Conservation (phyloP, 2,797 vertebrate genomes). For the Ctenochaetus hawaiiensis region DNA sequence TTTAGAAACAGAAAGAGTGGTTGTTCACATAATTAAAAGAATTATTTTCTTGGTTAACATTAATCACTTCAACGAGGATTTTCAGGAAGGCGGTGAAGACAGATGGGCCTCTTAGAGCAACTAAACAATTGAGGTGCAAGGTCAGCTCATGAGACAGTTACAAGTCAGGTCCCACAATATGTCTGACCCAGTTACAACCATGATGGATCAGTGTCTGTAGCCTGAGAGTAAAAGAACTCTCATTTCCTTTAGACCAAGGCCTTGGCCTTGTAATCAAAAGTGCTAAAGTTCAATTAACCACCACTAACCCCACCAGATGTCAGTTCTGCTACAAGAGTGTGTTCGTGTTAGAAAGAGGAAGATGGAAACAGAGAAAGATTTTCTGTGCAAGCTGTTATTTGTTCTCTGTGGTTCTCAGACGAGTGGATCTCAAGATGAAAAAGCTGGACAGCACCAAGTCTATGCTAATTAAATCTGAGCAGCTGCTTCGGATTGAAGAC, state of each 20-base stretch:
- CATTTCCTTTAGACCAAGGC: constrained; percentile 31
- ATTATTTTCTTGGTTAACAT: constrained; percentile 4
- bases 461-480: constrained; percentile 88
- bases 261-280: constrained; percentile 65
- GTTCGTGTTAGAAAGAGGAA: constrained; percentile 46
- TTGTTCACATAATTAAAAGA: background rate
- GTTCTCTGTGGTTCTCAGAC: constrained; percentile 67
- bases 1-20: background rate
- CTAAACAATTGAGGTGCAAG: background rate
- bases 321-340: constrained; percentile 26
- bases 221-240: constrained; percentile 32
- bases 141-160: constrained; percentile 17
- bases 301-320: constrained; percentile 68
- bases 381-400: constrained; percentile 50
- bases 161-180: constrained; percentile 3
- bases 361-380: constrained; percentile 22
- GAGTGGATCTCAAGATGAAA: constrained; percentile 86
- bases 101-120: background rate
- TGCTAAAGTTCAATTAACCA: constrained; percentile 58
- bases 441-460: constrained; percentile 92
- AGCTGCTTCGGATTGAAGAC: constrained; percentile 92
- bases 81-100: constrained; percentile 25
- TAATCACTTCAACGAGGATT: constrained; percentile 4
- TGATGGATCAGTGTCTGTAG: constrained; percentile 18
- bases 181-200: constrained; percentile 15